phyloP scores from a whole-genome alignment of 2,797 vertebrate species.

The Hyperoplus immaculatus region DNA sequence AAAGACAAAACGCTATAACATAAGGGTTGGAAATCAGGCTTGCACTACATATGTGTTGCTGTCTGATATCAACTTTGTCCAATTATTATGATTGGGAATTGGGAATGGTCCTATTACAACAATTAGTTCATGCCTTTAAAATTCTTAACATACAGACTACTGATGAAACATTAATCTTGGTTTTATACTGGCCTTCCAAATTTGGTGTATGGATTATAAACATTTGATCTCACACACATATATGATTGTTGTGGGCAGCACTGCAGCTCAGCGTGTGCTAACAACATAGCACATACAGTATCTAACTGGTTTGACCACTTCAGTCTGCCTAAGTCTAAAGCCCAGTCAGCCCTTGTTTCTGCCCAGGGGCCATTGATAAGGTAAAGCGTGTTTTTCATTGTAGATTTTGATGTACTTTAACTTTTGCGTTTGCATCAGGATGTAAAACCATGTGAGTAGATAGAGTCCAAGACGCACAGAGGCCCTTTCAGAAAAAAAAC shows the following conservation, averaged over 20 bases:
- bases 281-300: conserved; percentile 19
- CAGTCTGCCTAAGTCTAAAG: conserved; percentile 5
- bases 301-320: conserved; percentile 19
- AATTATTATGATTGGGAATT: not conserved
- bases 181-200: not conserved
- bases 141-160: not conserved
- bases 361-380: not conserved
- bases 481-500: conserved; percentile 42
- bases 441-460: conserved; percentile 21
- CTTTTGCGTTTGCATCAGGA: conserved; percentile 31
- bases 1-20: not conserved
- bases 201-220: not conserved
- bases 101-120: not conserved
- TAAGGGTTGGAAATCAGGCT: not conserved
- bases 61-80: not conserved
- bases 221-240: not conserved
- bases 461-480: conserved; percentile 31
- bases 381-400: not conserved
- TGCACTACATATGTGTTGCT: not conserved
- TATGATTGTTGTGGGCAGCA: not conserved
- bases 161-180: not conserved
- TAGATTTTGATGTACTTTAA: conserved; percentile 12
- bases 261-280: conserved; percentile 13
- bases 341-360: not conserved
- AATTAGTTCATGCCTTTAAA: not conserved